Evolutionary conservation across 2,797 vertebrate genomes (phyloP), one percentile per base, ranked within the genome.

Genomic region (Philypnodon macrostomus): DNA sequence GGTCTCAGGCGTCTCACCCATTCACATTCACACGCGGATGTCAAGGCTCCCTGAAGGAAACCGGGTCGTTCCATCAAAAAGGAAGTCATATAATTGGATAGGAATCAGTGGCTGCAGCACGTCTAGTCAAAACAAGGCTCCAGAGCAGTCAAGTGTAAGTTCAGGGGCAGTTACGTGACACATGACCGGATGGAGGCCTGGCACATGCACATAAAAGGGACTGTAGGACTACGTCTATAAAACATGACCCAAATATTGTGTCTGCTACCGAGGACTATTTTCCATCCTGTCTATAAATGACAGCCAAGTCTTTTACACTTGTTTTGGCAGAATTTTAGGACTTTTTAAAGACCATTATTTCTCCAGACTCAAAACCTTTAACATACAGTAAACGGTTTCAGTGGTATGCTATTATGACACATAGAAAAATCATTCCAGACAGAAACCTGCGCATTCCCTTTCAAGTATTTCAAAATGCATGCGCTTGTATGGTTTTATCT

Each of bases 171-270:
- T 41, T 35, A 70, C 61, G 59, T 53, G 58, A 73, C 58, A 68
- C 67, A 54, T 61, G 78, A 74, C 70, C 53, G 67, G 63, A 85
- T 75, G 82, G 75, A 46, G 66, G 72, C 69, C 60, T 27, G 41
- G 45, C 53, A 42, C 0, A 46, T 64, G 73, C 53, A 55, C 51
- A 71, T 68, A 82, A 82, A 83, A 66, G 47, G 45, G n/a, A n/a
- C n/a, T n/a, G n/a, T n/a, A n/a, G n/a, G n/a, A n/a, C n/a, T n/a
- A n/a, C n/a, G n/a, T n/a, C n/a, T n/a, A n/a, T n/a, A n/a, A n/a
- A n/a, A n/a, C n/a, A n/a, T 70, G 72, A 76, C 77, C 76, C 64
- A 84, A 83, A 85, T 84, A 83, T 83, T 81, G 76, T 71, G 81
- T 83, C 80, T 80, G 60, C 30, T n/a, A n/a, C 36, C 44, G 11